Base-by-base conservation (phyloP, 2,888 invertebrate species). In the Caenorhabditis drosophilae region DNA sequence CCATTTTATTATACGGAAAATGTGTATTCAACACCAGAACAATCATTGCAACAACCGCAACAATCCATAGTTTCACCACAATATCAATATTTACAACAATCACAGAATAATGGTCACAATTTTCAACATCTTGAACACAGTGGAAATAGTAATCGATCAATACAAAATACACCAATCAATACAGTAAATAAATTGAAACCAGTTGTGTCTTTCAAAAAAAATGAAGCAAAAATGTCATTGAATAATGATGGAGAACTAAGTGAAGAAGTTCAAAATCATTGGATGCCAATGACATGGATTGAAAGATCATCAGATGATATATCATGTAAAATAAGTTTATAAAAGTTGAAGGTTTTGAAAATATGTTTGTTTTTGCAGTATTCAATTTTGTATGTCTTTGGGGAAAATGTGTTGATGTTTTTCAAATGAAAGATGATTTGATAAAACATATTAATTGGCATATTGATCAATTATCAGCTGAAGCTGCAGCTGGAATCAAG, bases 371-470 rank as follows among this genome's bases (percentile, higher is more conserved):
- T 25, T 45, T 45, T 16, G n/a, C 47, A 36, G 27, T 40, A 6
- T 27, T 64, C 31, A 55, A 51, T 20, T 72, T 63, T 22, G 67
- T 64, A 1, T 75, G 75, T 35, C 54, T 67, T 11, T 75, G 75
- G 72, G 58, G 34, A 2, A 40, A 52, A 0, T 75, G 75, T 42
- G 53, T 59, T 9, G 25, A 57, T n/a, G 34, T 20, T 1, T 45
- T 54, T 6, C 25, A 44, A 7, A 42, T 50, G n/a, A 52, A 56
- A 35, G 54, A 64, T 12, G 45, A 59, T 16, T 59, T 75, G 20
- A 56, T 66, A 4, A 40, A 51, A 1, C 75, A 75, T 49, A 26
- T 75, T 18, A 41, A 57, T 42, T 31, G 46, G 9, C 75, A 75
- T 34, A 12, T 67, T 4, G 44, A 34, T 12, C 23, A 31, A 16